A percentile compares a stretch with the other conserved stretches of the same genome.
Conservation (phyloP, 2,113 vertebrate species). For the Struthio camelus region DNA sequence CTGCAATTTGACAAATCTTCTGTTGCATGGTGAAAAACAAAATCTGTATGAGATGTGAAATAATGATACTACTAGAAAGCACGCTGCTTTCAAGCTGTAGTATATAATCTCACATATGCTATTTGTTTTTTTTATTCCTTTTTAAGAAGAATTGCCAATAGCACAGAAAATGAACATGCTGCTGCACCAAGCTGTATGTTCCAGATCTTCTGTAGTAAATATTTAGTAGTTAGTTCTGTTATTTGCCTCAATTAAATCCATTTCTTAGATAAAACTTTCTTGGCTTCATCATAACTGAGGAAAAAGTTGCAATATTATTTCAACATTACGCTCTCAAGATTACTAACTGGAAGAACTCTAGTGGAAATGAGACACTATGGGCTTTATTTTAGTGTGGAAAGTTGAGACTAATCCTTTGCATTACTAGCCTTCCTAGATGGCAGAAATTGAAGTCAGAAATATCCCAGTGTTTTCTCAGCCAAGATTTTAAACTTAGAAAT, state of each 20-base stretch:
- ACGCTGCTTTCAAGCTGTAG: neutral
- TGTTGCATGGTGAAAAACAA: neutral
- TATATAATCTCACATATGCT: neutral
- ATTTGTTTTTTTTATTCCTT: neutral
- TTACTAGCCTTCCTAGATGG: neutral
- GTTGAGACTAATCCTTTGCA: neutral
- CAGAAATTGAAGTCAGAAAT: neutral
- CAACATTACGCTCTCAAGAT: neutral
- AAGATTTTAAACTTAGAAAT: neutral
- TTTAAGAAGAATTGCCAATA: neutral
- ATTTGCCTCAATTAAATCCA: neutral
- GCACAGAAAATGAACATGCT: neutral
- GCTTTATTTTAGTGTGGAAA: neutral
- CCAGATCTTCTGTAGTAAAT: neutral
- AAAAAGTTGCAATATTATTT: neutral
- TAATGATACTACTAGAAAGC: neutral
- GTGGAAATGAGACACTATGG: neutral
- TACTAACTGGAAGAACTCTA: neutral
- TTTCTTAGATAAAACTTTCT: neutral
- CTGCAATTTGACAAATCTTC: neutral
- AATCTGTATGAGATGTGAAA: neutral
- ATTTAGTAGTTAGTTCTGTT: constrained; percentile 13
- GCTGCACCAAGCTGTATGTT: neutral
- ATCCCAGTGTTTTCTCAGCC: neutral
- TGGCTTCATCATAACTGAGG: neutral